Evolutionary conservation across 2,113 vertebrate species (phyloP).

Genomic region (Cebidichthys violaceus): DNA sequence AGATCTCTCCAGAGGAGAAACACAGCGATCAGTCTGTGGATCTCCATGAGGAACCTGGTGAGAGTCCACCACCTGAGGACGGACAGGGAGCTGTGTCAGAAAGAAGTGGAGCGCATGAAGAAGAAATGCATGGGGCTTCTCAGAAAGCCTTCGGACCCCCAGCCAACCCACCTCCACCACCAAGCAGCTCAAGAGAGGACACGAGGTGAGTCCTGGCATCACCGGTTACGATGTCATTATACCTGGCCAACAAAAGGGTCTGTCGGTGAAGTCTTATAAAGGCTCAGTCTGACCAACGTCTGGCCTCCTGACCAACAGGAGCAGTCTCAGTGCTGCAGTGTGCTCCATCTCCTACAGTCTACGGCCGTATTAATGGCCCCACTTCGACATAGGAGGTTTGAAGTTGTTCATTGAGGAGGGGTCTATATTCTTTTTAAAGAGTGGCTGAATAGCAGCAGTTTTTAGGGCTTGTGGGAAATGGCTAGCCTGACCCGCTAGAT

Average conservation of each 20-base stretch:
- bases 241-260: not conserved
- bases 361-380: not conserved
- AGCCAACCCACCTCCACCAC: slow-evolving; percentile 79
- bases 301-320: not conserved
- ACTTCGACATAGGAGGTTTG: not conserved
- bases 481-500: not conserved
- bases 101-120: not conserved
- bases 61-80: slow-evolving; percentile 9
- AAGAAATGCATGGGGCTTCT: slow-evolving; percentile 13
- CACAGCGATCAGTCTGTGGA: not conserved
- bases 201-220: slow-evolving; percentile 48
- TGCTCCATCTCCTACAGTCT: not conserved
- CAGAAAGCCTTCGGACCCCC: slow-evolving; percentile 70
- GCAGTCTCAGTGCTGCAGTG: not conserved
- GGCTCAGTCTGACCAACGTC: not conserved
- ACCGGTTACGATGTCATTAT: not conserved
- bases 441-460: not conserved
- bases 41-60: not conserved
- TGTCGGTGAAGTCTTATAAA: not conserved
- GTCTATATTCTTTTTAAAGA: not conserved
- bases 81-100: not conserved
- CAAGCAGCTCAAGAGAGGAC: slow-evolving; percentile 43
- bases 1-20: not conserved
- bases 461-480: not conserved
- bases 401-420: not conserved